phyloP scores from a whole-genome alignment of 2,888 invertebrate species.

The Cryptocheilus praepositus region DNA sequence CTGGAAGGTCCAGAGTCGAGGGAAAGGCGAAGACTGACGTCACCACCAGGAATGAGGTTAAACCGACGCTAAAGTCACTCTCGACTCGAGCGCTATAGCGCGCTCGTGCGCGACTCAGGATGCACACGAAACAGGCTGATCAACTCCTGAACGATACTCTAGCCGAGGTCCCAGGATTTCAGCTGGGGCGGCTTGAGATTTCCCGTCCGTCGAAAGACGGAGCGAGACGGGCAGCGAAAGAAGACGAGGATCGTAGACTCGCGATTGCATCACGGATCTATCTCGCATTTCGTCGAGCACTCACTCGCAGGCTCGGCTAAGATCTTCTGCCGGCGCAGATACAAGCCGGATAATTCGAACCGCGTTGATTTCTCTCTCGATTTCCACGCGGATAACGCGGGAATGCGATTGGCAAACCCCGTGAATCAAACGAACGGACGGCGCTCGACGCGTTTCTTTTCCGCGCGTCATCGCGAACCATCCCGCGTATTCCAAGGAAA shows the following conservation, averaged over 20 bases:
- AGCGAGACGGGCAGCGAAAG: neutral
- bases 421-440: neutral
- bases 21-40: conserved; percentile 70
- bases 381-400: conserved; percentile 20
- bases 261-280: conserved; percentile 49
- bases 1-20: conserved; percentile 64
- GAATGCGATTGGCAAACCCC: conserved; percentile 32
- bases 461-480: neutral
- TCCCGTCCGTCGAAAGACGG: conserved; percentile 28
- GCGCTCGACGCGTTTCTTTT: neutral
- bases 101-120: conserved; percentile 25
- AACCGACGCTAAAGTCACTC: conserved; percentile 64
- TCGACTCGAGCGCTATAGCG: conserved; percentile 29
- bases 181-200: conserved; percentile 26
- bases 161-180: conserved; percentile 20
- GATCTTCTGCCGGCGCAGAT: conserved; percentile 42
- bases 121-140: conserved; percentile 19
- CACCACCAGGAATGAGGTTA: conserved; percentile 70
- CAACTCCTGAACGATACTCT: conserved; percentile 28
- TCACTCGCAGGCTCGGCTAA: neutral
- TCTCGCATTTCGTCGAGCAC: conserved; percentile 19
- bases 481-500: too few species aligned
- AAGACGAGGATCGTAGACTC: conserved; percentile 16
- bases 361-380: conserved; percentile 18
- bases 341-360: conserved; percentile 25